phyloP scores from a whole-genome alignment of 35 echinoderm and acorn worm genomes.

The Patiria miniata region DNA sequence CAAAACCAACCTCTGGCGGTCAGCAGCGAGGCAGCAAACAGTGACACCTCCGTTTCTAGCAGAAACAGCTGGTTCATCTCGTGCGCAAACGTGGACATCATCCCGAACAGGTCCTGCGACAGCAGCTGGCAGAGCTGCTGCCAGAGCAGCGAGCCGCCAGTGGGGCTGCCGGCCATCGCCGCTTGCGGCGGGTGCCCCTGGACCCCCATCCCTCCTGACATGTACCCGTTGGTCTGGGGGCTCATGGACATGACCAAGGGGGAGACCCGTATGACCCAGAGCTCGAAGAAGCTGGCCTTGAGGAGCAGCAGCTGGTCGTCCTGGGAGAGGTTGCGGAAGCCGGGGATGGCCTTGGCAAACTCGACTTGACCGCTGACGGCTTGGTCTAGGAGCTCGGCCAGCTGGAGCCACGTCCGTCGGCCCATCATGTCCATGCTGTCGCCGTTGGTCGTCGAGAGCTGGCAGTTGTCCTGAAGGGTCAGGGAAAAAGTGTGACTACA shows the following conservation, averaged over 20 bases:
- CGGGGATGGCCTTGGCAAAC: conserved; percentile 98
- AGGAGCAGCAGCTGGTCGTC: conserved; percentile 94
- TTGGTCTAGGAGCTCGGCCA: conserved; percentile 85
- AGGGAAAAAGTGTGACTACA: not conserved
- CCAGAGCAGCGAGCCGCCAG: conserved; percentile 75
- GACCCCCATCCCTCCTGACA: conserved; percentile 40
- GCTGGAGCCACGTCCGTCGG: conserved; percentile 85
- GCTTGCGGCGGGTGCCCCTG: conserved; percentile 45
- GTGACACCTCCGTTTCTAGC: conserved; percentile 89
- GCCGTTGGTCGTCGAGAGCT: not conserved
- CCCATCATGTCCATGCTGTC: conserved; percentile 75
- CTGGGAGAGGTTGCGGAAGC: conserved; percentile 93
- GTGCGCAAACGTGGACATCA: conserved; percentile 82
- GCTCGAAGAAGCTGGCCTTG: conserved; percentile 90
- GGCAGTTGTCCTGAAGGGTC: not conserved
- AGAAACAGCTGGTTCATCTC: conserved; percentile 83
- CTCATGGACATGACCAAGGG: conserved; percentile 54
- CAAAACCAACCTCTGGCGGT: conserved; percentile 66
- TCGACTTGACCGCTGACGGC: conserved; percentile 98
- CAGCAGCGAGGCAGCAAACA: conserved; percentile 70
- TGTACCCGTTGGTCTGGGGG: conserved; percentile 45
- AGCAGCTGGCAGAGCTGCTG: conserved; percentile 86
- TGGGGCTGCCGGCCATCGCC: conserved; percentile 50
- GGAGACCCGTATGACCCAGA: conserved; percentile 86
- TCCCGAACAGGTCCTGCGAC: conserved; percentile 68